Evolutionary conservation across 2,113 vertebrate genomes (phyloP).

Genomic region (Brachirus orientalis): DNA sequence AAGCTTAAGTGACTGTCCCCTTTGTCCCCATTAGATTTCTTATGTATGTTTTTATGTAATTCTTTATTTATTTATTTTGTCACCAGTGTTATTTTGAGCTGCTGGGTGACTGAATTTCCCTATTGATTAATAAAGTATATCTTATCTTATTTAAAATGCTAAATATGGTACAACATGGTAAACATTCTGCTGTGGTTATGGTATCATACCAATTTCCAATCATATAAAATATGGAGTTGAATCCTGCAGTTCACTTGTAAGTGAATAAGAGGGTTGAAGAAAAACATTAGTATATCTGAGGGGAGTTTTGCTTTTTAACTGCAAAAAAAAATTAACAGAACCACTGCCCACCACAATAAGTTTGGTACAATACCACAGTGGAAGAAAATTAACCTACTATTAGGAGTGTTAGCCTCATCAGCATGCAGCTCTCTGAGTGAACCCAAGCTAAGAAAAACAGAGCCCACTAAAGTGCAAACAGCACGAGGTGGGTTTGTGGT

Average conservation of each 20-base stretch:
- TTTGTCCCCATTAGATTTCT: too few relatives aligned
- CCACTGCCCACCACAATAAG: neutral
- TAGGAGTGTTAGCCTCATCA: conserved; percentile 8
- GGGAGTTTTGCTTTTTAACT: neutral
- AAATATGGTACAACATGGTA: neutral
- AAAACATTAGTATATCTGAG: neutral
- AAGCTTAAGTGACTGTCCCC: too few relatives aligned
- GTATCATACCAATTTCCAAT: too few relatives aligned
- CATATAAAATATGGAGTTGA: neutral
- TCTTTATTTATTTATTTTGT: too few relatives aligned
- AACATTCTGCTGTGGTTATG: too few relatives aligned
- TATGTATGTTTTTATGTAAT: too few relatives aligned
- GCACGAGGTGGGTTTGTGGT: conserved; percentile 34
- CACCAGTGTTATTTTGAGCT: too few relatives aligned
- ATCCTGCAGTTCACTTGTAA: neutral
- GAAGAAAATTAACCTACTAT: conserved; percentile 6
- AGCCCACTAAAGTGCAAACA: conserved; percentile 15
- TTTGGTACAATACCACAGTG: neutral
- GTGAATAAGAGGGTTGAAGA: too few relatives aligned
- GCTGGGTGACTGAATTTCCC: too few relatives aligned
- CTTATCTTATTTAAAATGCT: neutral
- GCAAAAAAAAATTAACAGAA: neutral
- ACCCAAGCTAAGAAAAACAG: neutral
- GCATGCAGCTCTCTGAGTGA: conserved; percentile 21
- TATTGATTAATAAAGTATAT: too few relatives aligned